phyloP scores from a whole-genome alignment of 2,888 invertebrate genomes.

The Thecophora atra region DNA sequence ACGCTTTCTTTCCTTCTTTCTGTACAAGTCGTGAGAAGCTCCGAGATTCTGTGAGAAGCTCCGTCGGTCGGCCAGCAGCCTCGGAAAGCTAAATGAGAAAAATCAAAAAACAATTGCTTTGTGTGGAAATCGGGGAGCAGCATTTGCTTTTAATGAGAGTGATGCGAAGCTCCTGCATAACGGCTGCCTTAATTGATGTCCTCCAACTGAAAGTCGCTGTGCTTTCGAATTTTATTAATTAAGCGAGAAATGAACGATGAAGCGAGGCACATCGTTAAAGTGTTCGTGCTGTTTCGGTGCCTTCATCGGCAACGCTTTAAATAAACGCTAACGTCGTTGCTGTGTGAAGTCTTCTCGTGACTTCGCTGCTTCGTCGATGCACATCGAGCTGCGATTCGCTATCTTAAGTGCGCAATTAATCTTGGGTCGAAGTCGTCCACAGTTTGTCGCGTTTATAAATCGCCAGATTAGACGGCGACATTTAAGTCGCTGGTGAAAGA shows the following conservation, averaged over 20 bases:
- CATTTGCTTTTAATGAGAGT: constrained; percentile 33
- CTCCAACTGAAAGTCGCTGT: constrained; percentile 21
- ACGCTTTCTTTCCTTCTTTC: constrained; percentile 6
- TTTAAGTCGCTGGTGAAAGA: neutral
- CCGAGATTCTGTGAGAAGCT: neutral
- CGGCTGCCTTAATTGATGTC: constrained; percentile 31
- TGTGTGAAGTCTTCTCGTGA: neutral
- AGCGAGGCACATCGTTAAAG: constrained; percentile 27
- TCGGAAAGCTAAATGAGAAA: constrained; percentile 26
- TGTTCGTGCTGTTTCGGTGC: neutral
- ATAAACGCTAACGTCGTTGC: neutral
- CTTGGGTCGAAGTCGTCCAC: neutral
- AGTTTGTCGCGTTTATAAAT: constrained; percentile 22
- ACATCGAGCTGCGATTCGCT: neutral
- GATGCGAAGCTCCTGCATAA: constrained; percentile 22
- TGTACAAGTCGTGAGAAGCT: neutral
- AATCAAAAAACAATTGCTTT: constrained; percentile 27
- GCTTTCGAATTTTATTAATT: constrained; percentile 35
- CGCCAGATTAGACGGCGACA: constrained; percentile 12
- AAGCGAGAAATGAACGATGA: constrained; percentile 20
- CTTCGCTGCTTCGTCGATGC: neutral
- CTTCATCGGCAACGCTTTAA: constrained; percentile 18
- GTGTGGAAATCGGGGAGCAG: constrained; percentile 27
- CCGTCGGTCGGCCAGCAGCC: neutral
- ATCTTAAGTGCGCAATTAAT: constrained; percentile 25